These are phyloP conservation scores for Nomada ferruginata DNA, from an alignment of 2,888 invertebrate species.

Conservation along the genomic window DNA sequence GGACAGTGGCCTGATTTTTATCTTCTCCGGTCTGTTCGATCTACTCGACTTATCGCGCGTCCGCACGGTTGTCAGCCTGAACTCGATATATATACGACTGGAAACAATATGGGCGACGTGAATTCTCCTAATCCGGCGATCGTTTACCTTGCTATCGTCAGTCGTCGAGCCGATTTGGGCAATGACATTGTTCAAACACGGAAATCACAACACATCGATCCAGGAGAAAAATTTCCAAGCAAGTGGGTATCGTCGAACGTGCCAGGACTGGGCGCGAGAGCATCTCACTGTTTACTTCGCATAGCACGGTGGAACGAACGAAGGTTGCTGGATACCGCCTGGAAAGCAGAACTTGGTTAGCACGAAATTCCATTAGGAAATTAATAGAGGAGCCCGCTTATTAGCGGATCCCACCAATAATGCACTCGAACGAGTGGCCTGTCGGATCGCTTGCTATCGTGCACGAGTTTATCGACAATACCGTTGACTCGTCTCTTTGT, in stretches of 20 bases:
- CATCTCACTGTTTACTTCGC: not conserved
- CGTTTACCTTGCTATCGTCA: too few species aligned
- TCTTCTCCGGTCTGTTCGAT: constrained; percentile 9
- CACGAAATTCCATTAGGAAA: constrained; percentile 59
- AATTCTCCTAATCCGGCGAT: not conserved
- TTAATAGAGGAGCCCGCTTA: constrained; percentile 52
- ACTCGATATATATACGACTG: not conserved
- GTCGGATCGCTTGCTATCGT: constrained; percentile 4
- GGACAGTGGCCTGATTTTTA: constrained; percentile 39
- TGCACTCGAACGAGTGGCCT: constrained; percentile 31
- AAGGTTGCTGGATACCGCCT: not conserved
- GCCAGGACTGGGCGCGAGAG: not conserved
- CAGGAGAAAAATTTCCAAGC: not conserved
- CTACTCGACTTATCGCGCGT: not conserved
- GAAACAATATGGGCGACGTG: not conserved
- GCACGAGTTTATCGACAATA: constrained; percentile 1
- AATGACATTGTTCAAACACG: too few species aligned
- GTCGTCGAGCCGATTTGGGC: too few species aligned
- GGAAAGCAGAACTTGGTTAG: constrained; percentile 1
- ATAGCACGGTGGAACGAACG: not conserved
- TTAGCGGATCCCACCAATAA: constrained; percentile 50
- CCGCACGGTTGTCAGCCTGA: not conserved
- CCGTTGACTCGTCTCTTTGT: constrained; percentile 5
- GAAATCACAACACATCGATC: too few species aligned
- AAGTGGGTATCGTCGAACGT: not conserved